A percentile compares a stretch with the other conserved stretches of the same genome.
Conservation (phyloP, 2,113 vertebrate species). For the cattle (Bos taurus) region DNA sequence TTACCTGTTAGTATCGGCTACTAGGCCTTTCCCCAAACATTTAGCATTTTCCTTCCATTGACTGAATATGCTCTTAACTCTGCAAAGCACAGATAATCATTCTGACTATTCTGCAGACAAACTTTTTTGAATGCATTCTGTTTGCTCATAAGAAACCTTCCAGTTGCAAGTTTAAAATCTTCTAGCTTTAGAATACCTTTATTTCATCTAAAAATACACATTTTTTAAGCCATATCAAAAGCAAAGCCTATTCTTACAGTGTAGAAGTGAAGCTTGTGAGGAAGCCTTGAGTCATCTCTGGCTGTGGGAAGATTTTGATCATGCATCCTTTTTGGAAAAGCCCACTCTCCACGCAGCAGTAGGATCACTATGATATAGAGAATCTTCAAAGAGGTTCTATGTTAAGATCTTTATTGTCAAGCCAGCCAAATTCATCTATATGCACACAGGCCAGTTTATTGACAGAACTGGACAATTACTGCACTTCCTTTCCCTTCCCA, state of each 20-base stretch:
- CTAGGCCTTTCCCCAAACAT: background rate
- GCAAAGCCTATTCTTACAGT: background rate
- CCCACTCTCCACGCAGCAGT: background rate
- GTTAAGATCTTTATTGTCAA: background rate
- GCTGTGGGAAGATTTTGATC: background rate
- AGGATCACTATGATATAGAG: background rate
- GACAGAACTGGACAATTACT: background rate
- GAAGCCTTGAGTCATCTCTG: background rate
- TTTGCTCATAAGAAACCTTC: background rate
- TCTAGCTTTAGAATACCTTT: slow-evolving; percentile 13
- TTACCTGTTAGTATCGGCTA: background rate
- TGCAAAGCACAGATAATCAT: background rate
- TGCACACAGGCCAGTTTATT: background rate
- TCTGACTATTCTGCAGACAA: background rate
- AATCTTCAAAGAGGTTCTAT: background rate
- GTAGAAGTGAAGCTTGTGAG: background rate
- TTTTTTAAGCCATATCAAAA: background rate
- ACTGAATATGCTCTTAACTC: background rate
- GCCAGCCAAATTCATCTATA: background rate
- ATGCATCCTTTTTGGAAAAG: background rate
- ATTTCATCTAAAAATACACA: slow-evolving; percentile 22
- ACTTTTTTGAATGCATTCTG: background rate
- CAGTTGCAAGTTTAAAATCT: background rate
- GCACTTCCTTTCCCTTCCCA: background rate
- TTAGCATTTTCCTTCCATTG: background rate